phyloP scores from a whole-genome alignment of 2,797 vertebrate genomes.

The Microctenopoma steveboyesi region DNA sequence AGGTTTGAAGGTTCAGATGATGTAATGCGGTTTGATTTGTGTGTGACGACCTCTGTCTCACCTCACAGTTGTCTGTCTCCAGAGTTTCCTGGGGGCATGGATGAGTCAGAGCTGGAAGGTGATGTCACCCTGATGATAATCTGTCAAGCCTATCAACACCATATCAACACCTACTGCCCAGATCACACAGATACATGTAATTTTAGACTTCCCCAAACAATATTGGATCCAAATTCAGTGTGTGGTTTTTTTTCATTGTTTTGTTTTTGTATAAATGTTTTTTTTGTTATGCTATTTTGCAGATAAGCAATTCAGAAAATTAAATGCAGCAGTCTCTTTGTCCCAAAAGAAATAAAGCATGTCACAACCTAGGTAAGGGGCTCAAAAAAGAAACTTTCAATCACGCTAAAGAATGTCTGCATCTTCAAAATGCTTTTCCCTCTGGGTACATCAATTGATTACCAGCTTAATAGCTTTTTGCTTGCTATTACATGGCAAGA shows the following conservation, averaged over 20 bases:
- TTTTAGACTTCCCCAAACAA: constrained; percentile 11
- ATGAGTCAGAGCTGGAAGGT: constrained; percentile 70
- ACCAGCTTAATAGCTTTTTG: constrained; percentile 77
- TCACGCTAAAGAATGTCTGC: constrained; percentile 63
- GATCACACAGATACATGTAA: background rate
- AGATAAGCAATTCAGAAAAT: constrained; percentile 64
- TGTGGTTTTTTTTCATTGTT: constrained; percentile 15
- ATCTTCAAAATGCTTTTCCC: constrained; percentile 60
- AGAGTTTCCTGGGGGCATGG: constrained; percentile 37
- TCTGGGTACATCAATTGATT: constrained; percentile 77
- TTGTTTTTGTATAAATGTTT: constrained; percentile 17
- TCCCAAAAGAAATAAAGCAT: constrained; percentile 67
- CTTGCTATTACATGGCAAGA: constrained; percentile 73
- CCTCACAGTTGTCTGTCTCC: constrained; percentile 54
- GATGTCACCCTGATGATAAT: constrained; percentile 71
- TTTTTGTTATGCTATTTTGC: constrained; percentile 42
- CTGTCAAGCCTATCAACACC: constrained; percentile 35
- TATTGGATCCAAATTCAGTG: constrained; percentile 2
- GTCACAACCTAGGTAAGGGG: constrained; percentile 56
- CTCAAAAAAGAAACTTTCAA: constrained; percentile 73
- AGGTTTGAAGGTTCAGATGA: constrained; percentile 57
- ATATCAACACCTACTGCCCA: constrained; percentile 36
- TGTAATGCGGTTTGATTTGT: constrained; percentile 65
- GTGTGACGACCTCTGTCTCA: constrained; percentile 67
- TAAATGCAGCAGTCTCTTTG: constrained; percentile 44